Conservation (phyloP, 2,113 vertebrate species). For the Odocoileus virginianus region DNA sequence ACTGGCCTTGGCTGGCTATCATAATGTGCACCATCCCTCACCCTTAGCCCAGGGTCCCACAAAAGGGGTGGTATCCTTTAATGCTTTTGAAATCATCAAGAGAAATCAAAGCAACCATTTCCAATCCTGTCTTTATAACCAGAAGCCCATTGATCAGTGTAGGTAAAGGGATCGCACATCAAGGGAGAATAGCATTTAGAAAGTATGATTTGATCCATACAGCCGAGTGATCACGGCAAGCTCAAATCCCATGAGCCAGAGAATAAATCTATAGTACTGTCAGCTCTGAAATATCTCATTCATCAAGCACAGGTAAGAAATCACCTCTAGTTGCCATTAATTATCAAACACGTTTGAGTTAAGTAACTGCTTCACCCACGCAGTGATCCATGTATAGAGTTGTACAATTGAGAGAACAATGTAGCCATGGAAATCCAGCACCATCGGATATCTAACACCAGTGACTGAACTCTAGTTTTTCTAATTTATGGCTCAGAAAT, state of each 20-base stretch:
- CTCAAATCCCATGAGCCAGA: slow-evolving; percentile 14
- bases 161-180: slow-evolving; percentile 57
- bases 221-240: slow-evolving; percentile 17
- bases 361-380: background rate
- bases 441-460: background rate
- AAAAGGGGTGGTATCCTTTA: slow-evolving; percentile 33
- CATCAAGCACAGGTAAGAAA: slow-evolving; percentile 10
- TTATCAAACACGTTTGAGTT: slow-evolving; percentile 20
- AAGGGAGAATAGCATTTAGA: slow-evolving; percentile 48
- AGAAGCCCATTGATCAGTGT: slow-evolving; percentile 57
- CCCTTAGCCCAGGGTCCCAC: background rate
- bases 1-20: slow-evolving; percentile 13
- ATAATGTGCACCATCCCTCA: slow-evolving; percentile 1
- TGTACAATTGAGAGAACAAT: background rate
- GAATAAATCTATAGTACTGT: slow-evolving; percentile 25
- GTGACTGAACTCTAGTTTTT: background rate
- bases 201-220: slow-evolving; percentile 62
- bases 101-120: slow-evolving; percentile 56
- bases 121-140: slow-evolving; percentile 53
- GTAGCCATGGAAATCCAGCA: background rate
- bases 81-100: slow-evolving; percentile 66
- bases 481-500: background rate
- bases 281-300: slow-evolving; percentile 45
- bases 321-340: slow-evolving; percentile 33
- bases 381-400: background rate